Evolutionary conservation across 2,888 invertebrate genomes (phyloP).

Genomic region (Alentia gelatinosa): DNA sequence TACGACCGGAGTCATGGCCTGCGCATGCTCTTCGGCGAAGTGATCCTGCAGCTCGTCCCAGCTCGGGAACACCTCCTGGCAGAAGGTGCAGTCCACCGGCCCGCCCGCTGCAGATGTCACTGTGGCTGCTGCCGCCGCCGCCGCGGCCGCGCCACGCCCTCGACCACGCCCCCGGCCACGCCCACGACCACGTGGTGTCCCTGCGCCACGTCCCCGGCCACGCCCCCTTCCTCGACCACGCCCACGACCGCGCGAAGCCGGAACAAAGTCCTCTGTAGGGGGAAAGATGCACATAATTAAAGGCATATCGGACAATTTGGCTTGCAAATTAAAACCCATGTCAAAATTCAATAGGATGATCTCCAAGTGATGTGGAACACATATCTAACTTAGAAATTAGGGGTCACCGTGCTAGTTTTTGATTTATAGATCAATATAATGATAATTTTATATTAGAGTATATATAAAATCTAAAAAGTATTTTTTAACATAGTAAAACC

Average conservation of each 20-base stretch:
- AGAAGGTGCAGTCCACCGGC: background rate
- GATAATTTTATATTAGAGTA: no score
- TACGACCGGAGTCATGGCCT: constrained; percentile 4
- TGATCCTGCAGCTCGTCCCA: background rate
- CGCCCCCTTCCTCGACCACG: background rate
- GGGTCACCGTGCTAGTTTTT: no score
- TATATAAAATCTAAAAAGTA: no score
- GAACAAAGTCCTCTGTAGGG: background rate
- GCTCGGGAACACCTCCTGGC: background rate
- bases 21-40: background rate
- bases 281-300: background rate
- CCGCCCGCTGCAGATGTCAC: background rate
- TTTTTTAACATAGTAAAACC: no score
- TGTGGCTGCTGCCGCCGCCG: background rate
- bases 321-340: no score
- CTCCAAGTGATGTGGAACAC: no score
- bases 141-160: background rate
- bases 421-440: no score
- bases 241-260: background rate
- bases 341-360: no score
- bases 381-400: no score
- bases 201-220: background rate
- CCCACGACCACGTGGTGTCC: background rate
- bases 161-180: background rate
- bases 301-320: no score